phyloP scores from a whole-genome alignment of 2,888 invertebrate species.

The Ennomos erosarius region DNA sequence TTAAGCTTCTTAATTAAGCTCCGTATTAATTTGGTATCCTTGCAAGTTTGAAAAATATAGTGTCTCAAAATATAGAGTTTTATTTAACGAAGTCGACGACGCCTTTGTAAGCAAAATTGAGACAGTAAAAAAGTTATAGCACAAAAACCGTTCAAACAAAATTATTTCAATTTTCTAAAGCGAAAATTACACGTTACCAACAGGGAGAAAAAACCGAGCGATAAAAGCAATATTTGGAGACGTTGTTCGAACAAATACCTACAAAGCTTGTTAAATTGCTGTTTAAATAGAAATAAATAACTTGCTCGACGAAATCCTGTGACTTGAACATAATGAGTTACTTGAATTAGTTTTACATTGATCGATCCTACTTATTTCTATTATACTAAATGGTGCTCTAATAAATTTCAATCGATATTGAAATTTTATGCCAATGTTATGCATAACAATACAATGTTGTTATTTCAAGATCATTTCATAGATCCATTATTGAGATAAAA shows the following conservation, averaged over 20 bases:
- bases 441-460: too few relatives aligned
- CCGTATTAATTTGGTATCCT: background rate
- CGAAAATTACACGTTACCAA: constrained; percentile 48
- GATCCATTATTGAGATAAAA: too few relatives aligned
- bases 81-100: constrained; percentile 30
- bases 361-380: too few relatives aligned
- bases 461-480: too few relatives aligned
- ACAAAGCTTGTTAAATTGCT: constrained; percentile 46
- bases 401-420: constrained; percentile 10
- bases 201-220: constrained; percentile 40
- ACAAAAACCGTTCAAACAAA: constrained; percentile 51
- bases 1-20: too few relatives aligned
- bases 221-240: constrained; percentile 46
- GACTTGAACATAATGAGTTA: constrained; percentile 21
- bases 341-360: constrained; percentile 24
- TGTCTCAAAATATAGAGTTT: constrained; percentile 26
- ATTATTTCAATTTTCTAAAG: constrained; percentile 53
- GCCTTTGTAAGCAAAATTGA: constrained; percentile 48
- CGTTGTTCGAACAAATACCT: constrained; percentile 43
- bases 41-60: background rate
- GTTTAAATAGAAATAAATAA: constrained; percentile 38
- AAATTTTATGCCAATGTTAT: too few relatives aligned
- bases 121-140: constrained; percentile 55
- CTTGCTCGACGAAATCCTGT: constrained; percentile 29
- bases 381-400: constrained; percentile 2